Conservation (phyloP, 1,140 invertebrate species). For the Brachionus manjavacas region DNA sequence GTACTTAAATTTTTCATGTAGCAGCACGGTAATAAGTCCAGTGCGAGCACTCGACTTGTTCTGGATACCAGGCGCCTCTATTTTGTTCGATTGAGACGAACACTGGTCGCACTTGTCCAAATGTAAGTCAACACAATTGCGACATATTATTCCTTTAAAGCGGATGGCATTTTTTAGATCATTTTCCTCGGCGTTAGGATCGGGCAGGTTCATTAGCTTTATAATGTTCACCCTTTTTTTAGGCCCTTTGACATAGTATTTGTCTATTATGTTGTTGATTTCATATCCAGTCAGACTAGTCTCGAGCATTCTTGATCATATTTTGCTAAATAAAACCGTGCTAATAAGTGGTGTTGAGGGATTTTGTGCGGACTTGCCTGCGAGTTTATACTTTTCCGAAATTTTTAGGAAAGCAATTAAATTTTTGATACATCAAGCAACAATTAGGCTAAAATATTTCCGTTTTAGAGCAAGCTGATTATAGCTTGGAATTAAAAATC, state of each 20-base stretch:
- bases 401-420: background rate
- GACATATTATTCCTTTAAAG: background rate
- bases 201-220: background rate
- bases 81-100: background rate
- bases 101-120: slow-evolving; percentile 11
- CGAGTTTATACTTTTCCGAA: background rate
- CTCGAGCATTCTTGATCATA: background rate
- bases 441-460: background rate
- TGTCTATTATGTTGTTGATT: slow-evolving; percentile 13
- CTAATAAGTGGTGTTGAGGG: background rate
- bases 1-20: background rate
- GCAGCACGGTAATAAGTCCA: background rate
- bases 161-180: background rate
- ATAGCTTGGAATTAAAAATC: background rate
- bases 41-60: background rate
- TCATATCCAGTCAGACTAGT: slow-evolving; percentile 16
- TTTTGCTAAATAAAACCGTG: background rate
- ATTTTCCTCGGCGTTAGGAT: background rate
- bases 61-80: background rate
- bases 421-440: background rate
- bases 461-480: background rate
- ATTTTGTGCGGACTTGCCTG: background rate
- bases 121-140: background rate
- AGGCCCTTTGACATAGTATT: background rate
- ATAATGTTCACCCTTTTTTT: background rate